Base-by-base conservation (phyloP, 2,113 vertebrate species). In the Panurus biarmicus region DNA sequence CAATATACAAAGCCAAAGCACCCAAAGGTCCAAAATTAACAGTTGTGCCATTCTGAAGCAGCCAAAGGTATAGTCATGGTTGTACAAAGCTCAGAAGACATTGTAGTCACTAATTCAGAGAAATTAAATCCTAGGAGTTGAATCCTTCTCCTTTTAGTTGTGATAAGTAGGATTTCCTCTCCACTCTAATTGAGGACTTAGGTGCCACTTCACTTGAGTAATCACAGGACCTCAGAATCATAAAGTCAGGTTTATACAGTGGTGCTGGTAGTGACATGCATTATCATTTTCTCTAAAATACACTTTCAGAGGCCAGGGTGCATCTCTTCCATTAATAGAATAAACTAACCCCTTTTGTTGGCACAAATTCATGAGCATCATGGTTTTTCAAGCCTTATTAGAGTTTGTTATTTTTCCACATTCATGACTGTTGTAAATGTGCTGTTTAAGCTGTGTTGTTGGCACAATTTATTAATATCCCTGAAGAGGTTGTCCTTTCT, bases 341-440 rank as follows among this genome's bases (percentile, higher is more conserved):
- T 45, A 54, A 87, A 4, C 7, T 42, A 42, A n/a, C 7, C 7
- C 7, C 5, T 62, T 86, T 50, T 51, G 3, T 9, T 64, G 35
- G 18, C 53, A 69, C 1, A 3, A 38, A 36, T 75, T 66, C 13
- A 25, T 21, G 16, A 38, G 6, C 45, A 69, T 54, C 5, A 9
- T 47, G 5, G 4, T 9, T 83, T 89, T 72, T 50, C 31, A 61
- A 53, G n/a, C 20, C 33, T 76, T 64, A 7, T 80, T 83, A 48
- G n/a, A 48, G 14, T 2, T 28, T 35, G 8, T 31, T 62, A 24
- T 28, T 89, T 86, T 86, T 48, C 18, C 45, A 33, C 11, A 21
- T 60, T 44, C 1, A 2, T 61, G 29, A 15, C 29, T 47, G 26
- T 11, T 56, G 14, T 44, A 47, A 72, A 51, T 0, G 0, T 60